A percentile compares a stretch with the other conserved stretches of the same genome.
Conservation (phyloP, 2,888 invertebrate genomes). For the Entomobrya multifasciata region DNA sequence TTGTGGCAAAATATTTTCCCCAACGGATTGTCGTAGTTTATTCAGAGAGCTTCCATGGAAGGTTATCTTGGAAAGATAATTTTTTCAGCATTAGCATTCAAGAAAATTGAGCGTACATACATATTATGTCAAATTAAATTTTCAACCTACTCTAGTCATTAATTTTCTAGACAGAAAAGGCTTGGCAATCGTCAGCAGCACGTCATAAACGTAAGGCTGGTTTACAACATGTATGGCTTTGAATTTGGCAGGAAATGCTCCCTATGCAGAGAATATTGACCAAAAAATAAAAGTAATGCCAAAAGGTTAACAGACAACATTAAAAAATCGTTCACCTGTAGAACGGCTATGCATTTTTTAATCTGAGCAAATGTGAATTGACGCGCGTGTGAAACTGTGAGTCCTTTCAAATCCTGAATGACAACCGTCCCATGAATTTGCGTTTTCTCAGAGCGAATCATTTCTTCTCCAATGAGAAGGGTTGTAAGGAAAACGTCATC, state of each 20-base stretch:
- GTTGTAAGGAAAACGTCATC: slow-evolving; percentile 67
- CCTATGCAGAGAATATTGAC: slow-evolving; percentile 39
- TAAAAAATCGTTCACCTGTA: slow-evolving; percentile 67
- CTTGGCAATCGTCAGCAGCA: slow-evolving; percentile 58
- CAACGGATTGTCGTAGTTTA: slow-evolving; percentile 56
- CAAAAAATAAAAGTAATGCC: too few species aligned
- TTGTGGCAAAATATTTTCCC: slow-evolving; percentile 64
- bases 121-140: background rate
- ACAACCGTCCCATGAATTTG: slow-evolving; percentile 72
- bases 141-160: slow-evolving; percentile 55
- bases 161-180: slow-evolving; percentile 67
- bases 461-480: slow-evolving; percentile 68
- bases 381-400: slow-evolving; percentile 61
- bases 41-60: slow-evolving; percentile 58
- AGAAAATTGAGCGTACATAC: background rate
- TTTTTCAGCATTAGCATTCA: background rate
- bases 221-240: slow-evolving; percentile 70
- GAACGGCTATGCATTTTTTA: slow-evolving; percentile 68
- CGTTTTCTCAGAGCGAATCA: slow-evolving; percentile 68
- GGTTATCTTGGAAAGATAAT: slow-evolving; percentile 40
- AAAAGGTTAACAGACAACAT: too few species aligned
- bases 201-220: slow-evolving; percentile 67
- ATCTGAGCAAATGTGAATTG: slow-evolving; percentile 68
- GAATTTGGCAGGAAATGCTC: slow-evolving; percentile 71
- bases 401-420: slow-evolving; percentile 66